These are phyloP conservation scores for Serranus cabrilla DNA, from an alignment of 2,797 vertebrate species.

Conservation along the genomic window DNA sequence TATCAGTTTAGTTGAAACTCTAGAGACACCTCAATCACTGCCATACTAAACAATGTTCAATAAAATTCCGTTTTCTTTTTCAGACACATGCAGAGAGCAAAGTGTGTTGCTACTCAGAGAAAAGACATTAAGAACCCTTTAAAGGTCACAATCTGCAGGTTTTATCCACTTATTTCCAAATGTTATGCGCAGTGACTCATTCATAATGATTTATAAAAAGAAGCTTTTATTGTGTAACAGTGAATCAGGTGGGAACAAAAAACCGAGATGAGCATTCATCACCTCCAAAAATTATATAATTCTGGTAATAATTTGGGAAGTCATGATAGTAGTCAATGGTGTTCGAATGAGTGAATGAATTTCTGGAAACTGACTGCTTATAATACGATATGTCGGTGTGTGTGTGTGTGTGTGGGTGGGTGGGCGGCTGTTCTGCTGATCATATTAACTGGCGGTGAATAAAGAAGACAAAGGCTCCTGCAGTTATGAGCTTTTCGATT, in stretches of 20 bases:
- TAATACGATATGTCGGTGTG: background rate
- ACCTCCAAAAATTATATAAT: background rate
- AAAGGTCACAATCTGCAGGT: conserved; percentile 13
- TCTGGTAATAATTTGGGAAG: background rate
- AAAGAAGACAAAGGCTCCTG: conserved; percentile 1
- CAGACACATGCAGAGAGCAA: no score
- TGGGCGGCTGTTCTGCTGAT: background rate
- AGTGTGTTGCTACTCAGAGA: background rate
- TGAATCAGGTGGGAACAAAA: background rate
- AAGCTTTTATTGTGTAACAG: background rate
- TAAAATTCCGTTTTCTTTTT: no score
- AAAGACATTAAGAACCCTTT: background rate
- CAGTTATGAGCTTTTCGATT: background rate
- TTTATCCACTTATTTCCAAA: background rate
- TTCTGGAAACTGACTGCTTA: background rate
- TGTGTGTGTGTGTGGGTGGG: background rate
- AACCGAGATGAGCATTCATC: background rate
- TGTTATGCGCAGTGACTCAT: background rate
- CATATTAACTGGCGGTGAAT: background rate
- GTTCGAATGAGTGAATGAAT: background rate
- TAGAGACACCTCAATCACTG: no score
- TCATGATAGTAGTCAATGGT: conserved; percentile 1
- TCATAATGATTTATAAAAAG: background rate
- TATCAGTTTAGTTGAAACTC: no score
- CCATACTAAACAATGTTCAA: no score